A percentile compares a stretch with the other conserved stretches of the same genome.
Conservation (phyloP, 2,888 invertebrate species). For the Koerneria pararmatus region DNA sequence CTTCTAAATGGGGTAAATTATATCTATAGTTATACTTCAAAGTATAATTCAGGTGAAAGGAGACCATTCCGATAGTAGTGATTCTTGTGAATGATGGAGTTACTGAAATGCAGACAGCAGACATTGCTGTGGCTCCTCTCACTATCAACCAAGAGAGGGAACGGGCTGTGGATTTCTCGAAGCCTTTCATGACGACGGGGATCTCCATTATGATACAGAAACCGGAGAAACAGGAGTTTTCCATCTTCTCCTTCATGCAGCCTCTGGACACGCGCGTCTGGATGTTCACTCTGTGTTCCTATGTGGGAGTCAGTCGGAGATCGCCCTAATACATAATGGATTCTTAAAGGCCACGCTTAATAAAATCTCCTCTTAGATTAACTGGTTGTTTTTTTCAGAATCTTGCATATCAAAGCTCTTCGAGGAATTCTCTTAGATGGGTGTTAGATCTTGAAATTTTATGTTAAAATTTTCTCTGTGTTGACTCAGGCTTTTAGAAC, state of each 20-base stretch:
- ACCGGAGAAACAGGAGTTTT: constrained; percentile 70
- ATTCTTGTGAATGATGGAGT: no score
- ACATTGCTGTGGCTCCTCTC: constrained; percentile 88
- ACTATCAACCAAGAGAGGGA: constrained; percentile 86
- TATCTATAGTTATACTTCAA: neutral
- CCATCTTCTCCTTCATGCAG: constrained; percentile 92
- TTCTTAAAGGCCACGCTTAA: neutral
- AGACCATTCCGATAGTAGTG: no score
- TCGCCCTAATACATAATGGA: neutral
- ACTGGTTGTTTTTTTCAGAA: neutral
- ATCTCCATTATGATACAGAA: constrained; percentile 91
- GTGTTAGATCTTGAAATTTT: no score
- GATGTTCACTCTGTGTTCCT: constrained; percentile 76
- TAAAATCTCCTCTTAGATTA: neutral
- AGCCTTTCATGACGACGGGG: constrained; percentile 93
- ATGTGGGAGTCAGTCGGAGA: constrained; percentile 73
- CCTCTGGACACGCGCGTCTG: constrained; percentile 95
- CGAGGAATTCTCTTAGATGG: no score
- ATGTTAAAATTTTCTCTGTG: no score
- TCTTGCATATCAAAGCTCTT: no score
- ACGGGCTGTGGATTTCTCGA: constrained; percentile 90
- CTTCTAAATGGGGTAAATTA: constrained; percentile 47
- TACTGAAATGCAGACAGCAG: constrained; percentile 68
- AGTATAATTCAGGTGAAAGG: no score
- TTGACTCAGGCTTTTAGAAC: no score